Conservation (phyloP, 2,797 vertebrate genomes). For the Hypotaenidia philippensis region DNA sequence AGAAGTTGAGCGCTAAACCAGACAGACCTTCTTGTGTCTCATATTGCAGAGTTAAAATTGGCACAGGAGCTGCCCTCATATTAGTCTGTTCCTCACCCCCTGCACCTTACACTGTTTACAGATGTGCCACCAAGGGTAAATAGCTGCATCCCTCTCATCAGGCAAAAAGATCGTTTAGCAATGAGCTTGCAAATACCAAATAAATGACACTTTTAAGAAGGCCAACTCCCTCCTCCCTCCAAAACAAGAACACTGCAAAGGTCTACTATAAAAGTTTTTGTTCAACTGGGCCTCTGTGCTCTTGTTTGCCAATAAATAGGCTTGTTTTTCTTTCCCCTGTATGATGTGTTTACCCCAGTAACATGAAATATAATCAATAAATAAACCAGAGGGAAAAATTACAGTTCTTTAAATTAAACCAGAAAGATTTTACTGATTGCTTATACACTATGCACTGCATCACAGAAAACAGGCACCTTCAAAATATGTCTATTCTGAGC, state of each 20-base stretch:
- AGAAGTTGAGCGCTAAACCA: background rate
- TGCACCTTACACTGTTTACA: no score
- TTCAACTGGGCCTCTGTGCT: constrained; percentile 4
- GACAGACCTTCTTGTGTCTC: background rate
- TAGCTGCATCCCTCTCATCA: background rate
- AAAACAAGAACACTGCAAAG: background rate
- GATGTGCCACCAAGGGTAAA: background rate
- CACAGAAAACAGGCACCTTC: constrained; percentile 1
- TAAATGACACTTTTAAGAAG: constrained; percentile 28
- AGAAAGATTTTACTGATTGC: constrained; percentile 43
- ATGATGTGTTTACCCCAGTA: constrained; percentile 30
- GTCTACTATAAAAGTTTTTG: constrained; percentile 24
- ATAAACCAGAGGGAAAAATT: constrained; percentile 55
- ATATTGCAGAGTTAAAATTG: background rate
- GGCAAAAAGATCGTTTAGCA: constrained; percentile 28
- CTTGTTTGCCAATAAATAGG: constrained; percentile 22
- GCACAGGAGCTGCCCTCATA: background rate
- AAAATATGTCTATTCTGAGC: background rate
- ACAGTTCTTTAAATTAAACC: constrained; percentile 69
- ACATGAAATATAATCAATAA: constrained; percentile 59
- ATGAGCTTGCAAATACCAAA: background rate
- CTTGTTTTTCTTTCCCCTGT: background rate
- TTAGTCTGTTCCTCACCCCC: background rate
- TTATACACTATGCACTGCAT: background rate
- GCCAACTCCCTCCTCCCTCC: background rate